Conservation (phyloP, 2,797 vertebrate genomes). For the Allobates femoralis region DNA sequence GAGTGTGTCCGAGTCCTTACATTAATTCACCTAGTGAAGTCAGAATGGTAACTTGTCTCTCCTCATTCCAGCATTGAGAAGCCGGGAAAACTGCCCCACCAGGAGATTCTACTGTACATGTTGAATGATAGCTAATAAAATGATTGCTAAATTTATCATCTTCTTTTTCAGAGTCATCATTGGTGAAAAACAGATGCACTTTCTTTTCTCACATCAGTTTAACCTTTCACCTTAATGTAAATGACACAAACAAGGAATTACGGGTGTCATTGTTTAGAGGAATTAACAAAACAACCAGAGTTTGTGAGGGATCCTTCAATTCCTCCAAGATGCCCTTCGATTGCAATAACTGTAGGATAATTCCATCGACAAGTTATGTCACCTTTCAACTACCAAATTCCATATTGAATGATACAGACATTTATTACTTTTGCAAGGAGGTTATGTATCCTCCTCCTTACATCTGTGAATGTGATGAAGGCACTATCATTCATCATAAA, state of each 20-base stretch:
- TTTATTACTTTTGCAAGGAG: slow-evolving; percentile 80
- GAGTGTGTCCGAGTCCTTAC: too few relatives aligned
- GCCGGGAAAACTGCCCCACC: too few relatives aligned
- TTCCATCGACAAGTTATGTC: slow-evolving; percentile 66
- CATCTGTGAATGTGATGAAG: slow-evolving; percentile 70
- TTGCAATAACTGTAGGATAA: slow-evolving; percentile 67
- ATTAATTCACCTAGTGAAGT: too few relatives aligned
- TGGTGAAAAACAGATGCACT: slow-evolving; percentile 27
- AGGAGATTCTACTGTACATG: too few relatives aligned
- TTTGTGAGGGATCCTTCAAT: slow-evolving; percentile 73
- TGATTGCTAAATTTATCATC: neutral
- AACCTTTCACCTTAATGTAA: slow-evolving; percentile 74
- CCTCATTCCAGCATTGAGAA: too few relatives aligned
- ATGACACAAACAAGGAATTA: slow-evolving; percentile 71
- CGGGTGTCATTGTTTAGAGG: slow-evolving; percentile 74
- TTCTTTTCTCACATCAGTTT: slow-evolving; percentile 67
- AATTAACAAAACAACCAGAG: slow-evolving; percentile 69
- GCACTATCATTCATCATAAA: slow-evolving; percentile 76
- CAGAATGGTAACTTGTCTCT: too few relatives aligned
- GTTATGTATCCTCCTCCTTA: slow-evolving; percentile 77
- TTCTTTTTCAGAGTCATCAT: slow-evolving; percentile 18
- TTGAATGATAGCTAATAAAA: neutral
- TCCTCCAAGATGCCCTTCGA: slow-evolving; percentile 53
- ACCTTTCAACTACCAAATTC: slow-evolving; percentile 73
- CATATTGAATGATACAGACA: slow-evolving; percentile 75